Evolutionary conservation across 2,797 vertebrate species (phyloP).

Genomic region (Lemur catta): DNA sequence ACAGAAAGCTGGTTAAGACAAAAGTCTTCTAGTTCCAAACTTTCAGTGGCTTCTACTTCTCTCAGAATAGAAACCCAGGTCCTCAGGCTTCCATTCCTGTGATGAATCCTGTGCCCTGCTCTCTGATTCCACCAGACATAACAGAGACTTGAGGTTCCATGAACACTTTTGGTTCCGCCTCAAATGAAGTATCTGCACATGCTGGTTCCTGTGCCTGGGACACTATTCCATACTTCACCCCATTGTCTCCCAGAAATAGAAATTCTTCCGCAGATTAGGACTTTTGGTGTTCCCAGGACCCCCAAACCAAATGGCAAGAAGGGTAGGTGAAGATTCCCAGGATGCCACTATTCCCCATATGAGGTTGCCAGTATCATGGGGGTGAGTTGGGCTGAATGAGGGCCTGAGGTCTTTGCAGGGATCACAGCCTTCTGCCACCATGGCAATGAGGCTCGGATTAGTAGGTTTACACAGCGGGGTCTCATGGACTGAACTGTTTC

Average conservation of each 20-base stretch:
- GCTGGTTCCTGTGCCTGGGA: background rate
- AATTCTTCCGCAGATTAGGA: background rate
- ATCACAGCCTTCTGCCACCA: background rate
- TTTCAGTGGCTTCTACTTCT: background rate
- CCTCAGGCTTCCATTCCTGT: background rate
- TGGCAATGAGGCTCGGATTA: background rate
- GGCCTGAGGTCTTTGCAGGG: background rate
- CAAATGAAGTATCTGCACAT: background rate
- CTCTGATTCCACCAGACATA: background rate
- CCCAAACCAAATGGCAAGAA: background rate
- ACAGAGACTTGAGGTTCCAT: background rate
- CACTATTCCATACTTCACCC: background rate
- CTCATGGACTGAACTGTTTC: background rate
- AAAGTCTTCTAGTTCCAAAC: background rate
- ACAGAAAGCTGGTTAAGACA: background rate
- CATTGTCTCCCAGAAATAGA: background rate
- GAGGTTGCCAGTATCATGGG: background rate
- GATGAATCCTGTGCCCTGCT: background rate
- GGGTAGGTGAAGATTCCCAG: background rate
- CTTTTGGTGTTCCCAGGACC: background rate
- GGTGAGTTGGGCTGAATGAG: background rate
- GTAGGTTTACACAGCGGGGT: background rate
- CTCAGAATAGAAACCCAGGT: background rate
- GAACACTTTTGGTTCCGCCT: background rate
- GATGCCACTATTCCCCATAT: background rate